A percentile compares a stretch with the other conserved stretches of the same genome.
Evolutionary conservation across 2,797 vertebrate genomes (phyloP).

Genomic region (Tinamus major): DNA sequence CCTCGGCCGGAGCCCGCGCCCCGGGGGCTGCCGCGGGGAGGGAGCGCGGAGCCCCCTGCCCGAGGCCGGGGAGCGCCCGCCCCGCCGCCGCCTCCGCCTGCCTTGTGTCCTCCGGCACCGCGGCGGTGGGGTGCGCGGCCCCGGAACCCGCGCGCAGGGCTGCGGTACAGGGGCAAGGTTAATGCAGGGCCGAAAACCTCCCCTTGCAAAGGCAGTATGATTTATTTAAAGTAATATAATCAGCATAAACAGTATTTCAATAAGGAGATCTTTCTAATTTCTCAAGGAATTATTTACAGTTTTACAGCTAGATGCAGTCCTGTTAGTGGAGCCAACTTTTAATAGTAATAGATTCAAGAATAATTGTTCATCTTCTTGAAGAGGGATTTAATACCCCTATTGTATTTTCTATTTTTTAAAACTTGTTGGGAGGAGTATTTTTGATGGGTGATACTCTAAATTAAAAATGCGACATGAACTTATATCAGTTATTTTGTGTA

Average conservation of each 20-base stretch:
- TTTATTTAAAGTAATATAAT: neutral
- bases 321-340: accelerated
- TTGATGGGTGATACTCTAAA: neutral
- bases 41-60: too few species aligned
- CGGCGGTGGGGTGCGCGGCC: too few species aligned
- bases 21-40: too few species aligned
- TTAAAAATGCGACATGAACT: neutral
- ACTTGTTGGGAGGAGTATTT: neutral
- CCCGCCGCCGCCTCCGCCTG: too few species aligned
- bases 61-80: too few species aligned
- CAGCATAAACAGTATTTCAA: neutral
- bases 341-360: too few species aligned
- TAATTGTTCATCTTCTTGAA: accelerated
- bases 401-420: neutral
- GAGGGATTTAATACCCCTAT: neutral
- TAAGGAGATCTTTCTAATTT: accelerated
- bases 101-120: too few species aligned
- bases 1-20: too few species aligned
- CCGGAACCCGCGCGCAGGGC: too few species aligned
- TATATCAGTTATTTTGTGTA: neutral
- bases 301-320: neutral
- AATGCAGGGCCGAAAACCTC: accelerated
- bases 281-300: neutral
- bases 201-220: neutral
- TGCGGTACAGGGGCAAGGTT: accelerated